Evolutionary conservation across 2,113 vertebrate species (phyloP).

Genomic region (Donacobius atricapilla): DNA sequence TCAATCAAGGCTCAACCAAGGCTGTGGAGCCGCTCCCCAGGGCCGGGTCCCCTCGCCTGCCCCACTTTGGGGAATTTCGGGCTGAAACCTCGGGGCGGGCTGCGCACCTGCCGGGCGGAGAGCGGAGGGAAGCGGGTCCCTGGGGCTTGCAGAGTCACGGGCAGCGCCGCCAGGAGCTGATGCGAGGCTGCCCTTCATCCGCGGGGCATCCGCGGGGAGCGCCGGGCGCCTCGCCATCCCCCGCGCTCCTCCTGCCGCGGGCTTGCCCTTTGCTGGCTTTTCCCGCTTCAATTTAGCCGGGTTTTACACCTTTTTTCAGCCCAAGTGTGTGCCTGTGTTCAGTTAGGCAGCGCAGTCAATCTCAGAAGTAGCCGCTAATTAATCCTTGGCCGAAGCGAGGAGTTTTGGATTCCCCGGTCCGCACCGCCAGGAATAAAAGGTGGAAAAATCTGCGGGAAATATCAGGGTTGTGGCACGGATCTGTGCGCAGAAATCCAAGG

Average conservation of each 20-base stretch:
- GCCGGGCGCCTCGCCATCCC: too few species aligned
- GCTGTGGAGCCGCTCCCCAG: too few species aligned
- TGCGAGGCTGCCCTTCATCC: constrained; percentile 66
- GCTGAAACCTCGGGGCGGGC: constrained; percentile 23
- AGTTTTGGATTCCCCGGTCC: neutral
- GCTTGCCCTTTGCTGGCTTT: too few species aligned
- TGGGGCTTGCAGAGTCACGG: constrained; percentile 72
- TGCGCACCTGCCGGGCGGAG: constrained; percentile 18
- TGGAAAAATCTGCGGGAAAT: neutral
- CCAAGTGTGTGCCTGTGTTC: neutral
- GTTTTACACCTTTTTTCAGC: neutral
- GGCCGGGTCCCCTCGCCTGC: too few species aligned
- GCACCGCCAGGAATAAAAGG: neutral
- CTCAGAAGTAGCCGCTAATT: neutral
- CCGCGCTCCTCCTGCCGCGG: too few species aligned
- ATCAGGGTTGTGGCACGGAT: neutral
- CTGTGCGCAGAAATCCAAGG: neutral
- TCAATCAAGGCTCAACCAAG: too few species aligned
- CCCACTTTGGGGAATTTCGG: neutral
- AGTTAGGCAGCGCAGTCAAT: neutral
- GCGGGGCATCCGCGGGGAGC: constrained; percentile 58
- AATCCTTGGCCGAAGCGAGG: neutral
- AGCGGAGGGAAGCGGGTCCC: constrained; percentile 28
- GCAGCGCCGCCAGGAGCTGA: constrained; percentile 49
- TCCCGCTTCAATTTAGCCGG: too few species aligned